Evolutionary conservation across 92 coral and sea anemone species (phyloP), one percentile per base, ranked within the genome.

Genomic region (Anthopleura xanthogrammica): DNA sequence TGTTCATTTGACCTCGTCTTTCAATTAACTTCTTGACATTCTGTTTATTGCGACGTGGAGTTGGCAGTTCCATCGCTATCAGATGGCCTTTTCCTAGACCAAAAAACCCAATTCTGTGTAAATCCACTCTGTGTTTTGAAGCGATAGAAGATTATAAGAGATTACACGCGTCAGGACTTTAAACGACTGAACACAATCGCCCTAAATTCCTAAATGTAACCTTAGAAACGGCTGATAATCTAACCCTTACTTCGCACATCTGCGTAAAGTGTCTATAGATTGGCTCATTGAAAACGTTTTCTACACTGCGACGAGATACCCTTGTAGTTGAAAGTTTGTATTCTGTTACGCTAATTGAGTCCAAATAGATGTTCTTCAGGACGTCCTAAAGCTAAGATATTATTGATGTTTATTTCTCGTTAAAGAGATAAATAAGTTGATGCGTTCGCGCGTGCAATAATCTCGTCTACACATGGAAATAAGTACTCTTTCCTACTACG

Each of bases 1-100:
- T 83, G 86, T 60, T 75, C 57, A 40, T 83, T 83, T 83, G 87
- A 84, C 87, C 82, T 84, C 43, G 7, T 84, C 87, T 84, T 77
- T 84, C 87, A 84, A 64, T 77, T 52, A 76, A 40, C 81, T 41
- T 20, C 81, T 84, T 74, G 87, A 84, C 80, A 46, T 72, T 19
- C 16, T 40, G 58, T 55, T 24, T 73, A 54, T 76, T n/a, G 4
- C 43, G 41, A 52, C 57, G 24, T 29, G 74, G 72, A 68, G 42
- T 22, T 36, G 74, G 42, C 43, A 8, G 12, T 29, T 0, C 70
- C 17, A 17, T 40, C 48, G 11, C 4, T 78, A 78, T 78, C 82
- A 36, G 82, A 55, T 78, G 66, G 22, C 82, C 42, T 0, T 57
- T 20, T 36, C 19, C 8, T 16, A 52, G 16, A 10, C 11, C 60